Evolutionary conservation across 2,888 invertebrate genomes (phyloP), one percentile per base, ranked within the genome.

Genomic region (Pseudanteris insignis): DNA sequence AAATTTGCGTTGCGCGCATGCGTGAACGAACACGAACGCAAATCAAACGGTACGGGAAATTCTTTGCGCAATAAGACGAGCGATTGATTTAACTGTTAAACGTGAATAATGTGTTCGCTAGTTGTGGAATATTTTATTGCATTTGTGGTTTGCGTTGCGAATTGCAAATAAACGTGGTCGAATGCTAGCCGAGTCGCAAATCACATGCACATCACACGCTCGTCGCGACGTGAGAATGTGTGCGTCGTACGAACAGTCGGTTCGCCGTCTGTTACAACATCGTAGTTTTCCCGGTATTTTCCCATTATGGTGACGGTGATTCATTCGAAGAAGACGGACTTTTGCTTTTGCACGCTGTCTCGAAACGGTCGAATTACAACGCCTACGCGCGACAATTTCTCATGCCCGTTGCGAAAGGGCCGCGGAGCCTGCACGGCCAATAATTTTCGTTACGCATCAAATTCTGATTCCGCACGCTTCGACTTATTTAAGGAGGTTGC

Each of bases 271-370:
- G n/a, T 26, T 26, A 26, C 26, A 26, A n/a, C 9, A 9, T 26
- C 26, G 18, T 26, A 9, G n/a, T 26, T 26, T 26, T 9, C 26
- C 26, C 26, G 26, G 26, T 26, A 26, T 26, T 26, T 26, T 26
- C 26, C 26, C 26, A n/a, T n/a, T 9, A 26, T 26, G 26, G 26
- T 2, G 5, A n/a, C 26, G 26, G 6, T 26, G 26, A 26, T 26
- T 26, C 26, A 26, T 26, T 26, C 26, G 26, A 26, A 6, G 26
- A 26, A 26, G 26, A 26, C 26, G 9, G 26, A 3, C n/a, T 26
- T 26, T 26, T 6, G 26, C 9, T 26, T 26, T 26, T 26, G 8
- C n/a, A 26, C 9, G 8, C 26, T 6, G 9, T 7, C 26, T 26
- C 26, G 8, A 6, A 26, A 26, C 7, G 9, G 9, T 26, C 26